These are phyloP conservation scores for Malacoraja senta DNA, from an alignment of 2,797 vertebrate species.

Conservation along the genomic window DNA sequence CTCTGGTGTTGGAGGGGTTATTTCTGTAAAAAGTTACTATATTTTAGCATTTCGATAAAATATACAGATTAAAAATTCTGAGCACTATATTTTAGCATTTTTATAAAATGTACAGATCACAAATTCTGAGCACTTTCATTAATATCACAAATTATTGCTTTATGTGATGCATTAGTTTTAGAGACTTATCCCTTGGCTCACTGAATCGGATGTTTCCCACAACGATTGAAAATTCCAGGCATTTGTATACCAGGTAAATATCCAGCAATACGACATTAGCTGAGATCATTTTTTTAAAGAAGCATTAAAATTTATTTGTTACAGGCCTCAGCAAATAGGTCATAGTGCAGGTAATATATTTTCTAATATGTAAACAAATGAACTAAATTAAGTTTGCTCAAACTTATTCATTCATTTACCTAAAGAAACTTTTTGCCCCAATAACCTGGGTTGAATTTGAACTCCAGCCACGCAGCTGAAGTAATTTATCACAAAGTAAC, in stretches of 20 bases:
- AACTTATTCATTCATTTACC: not conserved
- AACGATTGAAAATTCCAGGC: not conserved
- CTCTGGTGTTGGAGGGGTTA: not conserved
- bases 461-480: not conserved
- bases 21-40: not conserved
- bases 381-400: not conserved
- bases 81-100: not conserved
- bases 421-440: not conserved
- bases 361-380: not conserved
- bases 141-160: not conserved
- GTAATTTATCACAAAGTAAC: not conserved
- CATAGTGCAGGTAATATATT: not conserved
- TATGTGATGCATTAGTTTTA: not conserved
- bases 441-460: not conserved
- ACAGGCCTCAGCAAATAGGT: not conserved
- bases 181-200: not conserved
- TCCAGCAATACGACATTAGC: not conserved
- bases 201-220: not conserved
- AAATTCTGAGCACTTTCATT: not conserved
- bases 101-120: not conserved
- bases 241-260: not conserved
- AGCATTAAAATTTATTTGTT: not conserved
- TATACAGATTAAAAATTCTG: not conserved
- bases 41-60: not conserved
- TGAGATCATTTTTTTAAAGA: not conserved